Percentiles rank a stretch among this genome's conserved stretches.
Conservation (phyloP, 2,888 invertebrate species). For the Volucella zonaria region DNA sequence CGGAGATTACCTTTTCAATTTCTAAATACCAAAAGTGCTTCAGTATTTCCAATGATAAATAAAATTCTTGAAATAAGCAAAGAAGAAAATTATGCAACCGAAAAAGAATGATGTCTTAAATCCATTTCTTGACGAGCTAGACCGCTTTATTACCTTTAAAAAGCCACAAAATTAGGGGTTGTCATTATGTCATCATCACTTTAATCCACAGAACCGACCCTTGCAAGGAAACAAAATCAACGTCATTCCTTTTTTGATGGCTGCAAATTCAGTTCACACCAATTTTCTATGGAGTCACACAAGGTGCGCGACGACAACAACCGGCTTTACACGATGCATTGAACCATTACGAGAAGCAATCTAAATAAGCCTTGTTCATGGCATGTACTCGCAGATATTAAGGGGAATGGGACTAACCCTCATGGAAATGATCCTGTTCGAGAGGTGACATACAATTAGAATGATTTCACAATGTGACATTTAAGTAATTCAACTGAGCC, state of each 20-base stretch:
- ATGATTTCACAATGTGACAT: constrained; percentile 72
- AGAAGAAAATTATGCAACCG: neutral
- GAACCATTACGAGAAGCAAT: constrained; percentile 58
- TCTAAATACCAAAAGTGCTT: constrained; percentile 4
- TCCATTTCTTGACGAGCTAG: constrained; percentile 21
- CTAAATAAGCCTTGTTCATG: constrained; percentile 66
- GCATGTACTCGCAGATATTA: constrained; percentile 18
- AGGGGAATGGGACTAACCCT: constrained; percentile 56
- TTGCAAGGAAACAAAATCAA: constrained; percentile 4
- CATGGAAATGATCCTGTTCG: constrained; percentile 62
- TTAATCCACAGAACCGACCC: constrained; percentile 43
- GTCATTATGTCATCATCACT: constrained; percentile 67
- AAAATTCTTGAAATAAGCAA: neutral
- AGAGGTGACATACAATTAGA: constrained; percentile 73
- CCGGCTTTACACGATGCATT: constrained; percentile 40
- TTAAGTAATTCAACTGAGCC: constrained; percentile 68
- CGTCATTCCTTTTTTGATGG: constrained; percentile 37
- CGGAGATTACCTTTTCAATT: constrained; percentile 7
- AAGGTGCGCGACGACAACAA: constrained; percentile 45
- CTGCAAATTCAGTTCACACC: constrained; percentile 71
- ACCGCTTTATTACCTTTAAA: constrained; percentile 61
- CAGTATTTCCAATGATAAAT: constrained; percentile 23
- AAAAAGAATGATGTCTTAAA: constrained; percentile 13
- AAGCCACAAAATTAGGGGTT: constrained; percentile 71
- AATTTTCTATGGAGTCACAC: constrained; percentile 59